Evolutionary conservation across 2,888 invertebrate genomes (phyloP).

Genomic region (Escarpia spicata): DNA sequence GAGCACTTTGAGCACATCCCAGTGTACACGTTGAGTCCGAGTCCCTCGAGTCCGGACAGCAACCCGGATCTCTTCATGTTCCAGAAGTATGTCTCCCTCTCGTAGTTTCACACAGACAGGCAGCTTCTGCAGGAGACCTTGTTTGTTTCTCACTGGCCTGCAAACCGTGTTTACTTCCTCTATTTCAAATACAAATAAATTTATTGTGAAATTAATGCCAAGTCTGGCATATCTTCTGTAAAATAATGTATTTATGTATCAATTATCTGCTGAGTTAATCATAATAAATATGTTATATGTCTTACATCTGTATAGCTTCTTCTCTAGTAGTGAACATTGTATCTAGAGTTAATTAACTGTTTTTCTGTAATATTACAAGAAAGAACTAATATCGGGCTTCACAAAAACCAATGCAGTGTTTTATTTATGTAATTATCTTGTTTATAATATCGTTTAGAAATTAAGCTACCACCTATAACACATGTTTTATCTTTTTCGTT

Average conservation of each 20-base stretch:
- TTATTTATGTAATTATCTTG: neutral
- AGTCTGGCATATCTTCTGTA: neutral
- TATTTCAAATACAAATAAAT: neutral
- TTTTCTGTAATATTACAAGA: neutral
- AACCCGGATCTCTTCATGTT: constrained; percentile 29
- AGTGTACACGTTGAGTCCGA: constrained; percentile 83
- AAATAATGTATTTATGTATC: no score
- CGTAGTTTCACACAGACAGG: neutral
- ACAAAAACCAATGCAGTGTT: neutral
- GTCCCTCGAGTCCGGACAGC: constrained; percentile 62
- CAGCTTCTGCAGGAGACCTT: neutral
- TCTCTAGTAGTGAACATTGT: neutral
- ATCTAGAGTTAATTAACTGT: no score
- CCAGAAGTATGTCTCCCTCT: neutral
- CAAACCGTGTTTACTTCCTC: neutral
- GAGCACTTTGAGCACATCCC: constrained; percentile 95
- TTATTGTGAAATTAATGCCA: neutral
- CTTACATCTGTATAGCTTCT: no score
- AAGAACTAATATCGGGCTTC: neutral
- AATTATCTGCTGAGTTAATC: no score
- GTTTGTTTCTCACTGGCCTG: neutral
- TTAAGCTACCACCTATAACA: neutral
- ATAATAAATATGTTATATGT: no score
- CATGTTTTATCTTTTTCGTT: neutral
- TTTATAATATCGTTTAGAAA: neutral